Percentiles rank a stretch among this genome's conserved stretches.
Conservation (phyloP, 2,113 vertebrate species). For the Dasypus novemcinctus region DNA sequence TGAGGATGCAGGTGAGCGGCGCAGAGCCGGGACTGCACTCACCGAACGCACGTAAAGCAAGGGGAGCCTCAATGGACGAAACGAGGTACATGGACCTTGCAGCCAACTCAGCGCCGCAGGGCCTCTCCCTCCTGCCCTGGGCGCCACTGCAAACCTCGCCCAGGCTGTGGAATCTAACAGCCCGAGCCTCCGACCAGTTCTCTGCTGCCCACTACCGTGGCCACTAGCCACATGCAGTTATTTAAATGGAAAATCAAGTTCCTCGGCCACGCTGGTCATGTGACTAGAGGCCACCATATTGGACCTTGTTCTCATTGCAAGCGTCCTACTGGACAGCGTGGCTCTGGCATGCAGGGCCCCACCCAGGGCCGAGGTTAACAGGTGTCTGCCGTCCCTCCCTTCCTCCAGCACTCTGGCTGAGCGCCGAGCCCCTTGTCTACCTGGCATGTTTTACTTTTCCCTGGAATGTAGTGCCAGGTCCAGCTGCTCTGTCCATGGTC, state of each 20-base stretch:
- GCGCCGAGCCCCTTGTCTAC: accelerated
- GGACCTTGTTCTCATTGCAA: neutral
- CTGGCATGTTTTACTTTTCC: neutral
- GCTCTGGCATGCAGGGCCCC: accelerated
- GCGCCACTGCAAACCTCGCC: neutral
- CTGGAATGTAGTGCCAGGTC: accelerated
- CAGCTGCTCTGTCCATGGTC: neutral
- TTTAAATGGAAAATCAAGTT: neutral
- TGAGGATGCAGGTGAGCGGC: accelerated
- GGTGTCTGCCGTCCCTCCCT: neutral
- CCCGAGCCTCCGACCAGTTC: neutral
- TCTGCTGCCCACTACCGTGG: accelerated
- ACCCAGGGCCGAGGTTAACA: neutral
- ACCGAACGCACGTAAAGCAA: accelerated
- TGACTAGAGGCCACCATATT: neutral
- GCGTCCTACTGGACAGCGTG: accelerated
- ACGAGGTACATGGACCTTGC: accelerated
- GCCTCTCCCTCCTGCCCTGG: neutral
- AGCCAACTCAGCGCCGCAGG: accelerated
- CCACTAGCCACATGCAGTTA: neutral
- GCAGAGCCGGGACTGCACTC: accelerated
- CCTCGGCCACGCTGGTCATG: neutral
- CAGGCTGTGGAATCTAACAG: neutral
- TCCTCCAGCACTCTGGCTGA: accelerated
- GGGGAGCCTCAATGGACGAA: neutral